Evolutionary conservation across 2,888 invertebrate genomes (phyloP).

Genomic region (Cerastoderma edule): DNA sequence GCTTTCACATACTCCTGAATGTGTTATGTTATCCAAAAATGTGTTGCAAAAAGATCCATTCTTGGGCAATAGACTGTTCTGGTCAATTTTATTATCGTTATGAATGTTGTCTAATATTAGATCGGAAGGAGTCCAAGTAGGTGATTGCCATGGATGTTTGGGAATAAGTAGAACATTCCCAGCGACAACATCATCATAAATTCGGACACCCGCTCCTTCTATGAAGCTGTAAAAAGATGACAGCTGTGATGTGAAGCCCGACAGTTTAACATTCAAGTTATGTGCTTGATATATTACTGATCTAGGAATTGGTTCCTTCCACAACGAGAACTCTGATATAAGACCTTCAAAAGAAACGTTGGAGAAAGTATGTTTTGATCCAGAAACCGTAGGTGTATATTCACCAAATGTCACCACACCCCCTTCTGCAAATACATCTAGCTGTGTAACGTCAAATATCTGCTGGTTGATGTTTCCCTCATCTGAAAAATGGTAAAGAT

Average conservation of each 20-base stretch:
- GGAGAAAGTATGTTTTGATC: conserved; percentile 37
- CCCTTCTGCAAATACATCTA: conserved; percentile 57
- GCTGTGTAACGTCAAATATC: conserved; percentile 53
- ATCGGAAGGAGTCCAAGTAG: conserved; percentile 66
- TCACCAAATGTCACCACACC: conserved; percentile 68
- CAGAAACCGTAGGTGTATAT: conserved; percentile 64
- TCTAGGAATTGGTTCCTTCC: conserved; percentile 66
- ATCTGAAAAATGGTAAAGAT: conserved; percentile 64
- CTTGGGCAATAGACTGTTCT: conserved; percentile 31
- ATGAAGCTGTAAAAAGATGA: conserved; percentile 65
- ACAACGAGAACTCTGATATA: conserved; percentile 70
- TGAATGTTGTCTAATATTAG: conserved; percentile 50
- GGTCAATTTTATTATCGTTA: conserved; percentile 10
- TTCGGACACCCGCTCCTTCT: conserved; percentile 66
- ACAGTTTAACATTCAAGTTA: conserved; percentile 65
- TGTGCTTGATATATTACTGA: conserved; percentile 68
- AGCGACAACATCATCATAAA: conserved; percentile 61
- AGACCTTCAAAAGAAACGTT: conserved; percentile 58
- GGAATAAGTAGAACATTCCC: conserved; percentile 66
- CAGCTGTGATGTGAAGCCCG: conserved; percentile 63
- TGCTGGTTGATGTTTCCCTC: conserved; percentile 60
- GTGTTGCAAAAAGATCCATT: conserved; percentile 41
- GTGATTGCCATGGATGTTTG: conserved; percentile 69
- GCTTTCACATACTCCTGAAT: conserved; percentile 50
- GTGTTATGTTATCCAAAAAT: conserved; percentile 58